Percentiles rank a stretch among this genome's conserved stretches.
phyloP scores from a whole-genome alignment of 2,113 vertebrate genomes.

The Noctilio leporinus region DNA sequence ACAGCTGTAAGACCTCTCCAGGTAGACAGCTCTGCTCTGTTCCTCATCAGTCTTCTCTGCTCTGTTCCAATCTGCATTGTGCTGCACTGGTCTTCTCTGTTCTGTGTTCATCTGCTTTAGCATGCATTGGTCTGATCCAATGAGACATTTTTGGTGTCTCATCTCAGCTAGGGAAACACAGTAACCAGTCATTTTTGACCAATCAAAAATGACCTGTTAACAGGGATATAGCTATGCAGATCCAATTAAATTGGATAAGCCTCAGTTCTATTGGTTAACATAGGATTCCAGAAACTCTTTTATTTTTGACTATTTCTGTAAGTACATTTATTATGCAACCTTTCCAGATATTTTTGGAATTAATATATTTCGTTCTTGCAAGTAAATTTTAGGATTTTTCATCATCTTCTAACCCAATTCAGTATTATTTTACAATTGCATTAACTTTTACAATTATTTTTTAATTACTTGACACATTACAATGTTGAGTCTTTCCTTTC shows the following conservation, averaged over 20 bases:
- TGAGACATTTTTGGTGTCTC: neutral
- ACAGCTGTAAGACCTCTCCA: neutral
- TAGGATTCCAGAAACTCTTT: neutral
- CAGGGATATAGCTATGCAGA: neutral
- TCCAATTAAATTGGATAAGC: neutral
- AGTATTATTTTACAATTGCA: neutral
- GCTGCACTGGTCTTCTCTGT: neutral
- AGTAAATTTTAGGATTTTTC: neutral
- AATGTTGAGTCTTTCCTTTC: neutral
- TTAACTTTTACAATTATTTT: neutral
- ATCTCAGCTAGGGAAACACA: neutral
- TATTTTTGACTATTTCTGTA: neutral
- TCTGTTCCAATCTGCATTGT: neutral
- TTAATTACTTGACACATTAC: neutral
- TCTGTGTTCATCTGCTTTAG: neutral
- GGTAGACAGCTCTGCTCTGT: neutral
- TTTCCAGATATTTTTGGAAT: conserved; percentile 2
- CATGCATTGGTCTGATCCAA: neutral
- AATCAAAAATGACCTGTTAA: neutral
- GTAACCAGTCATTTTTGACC: neutral
- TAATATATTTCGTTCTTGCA: neutral
- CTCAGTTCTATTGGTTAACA: neutral
- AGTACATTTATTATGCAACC: neutral
- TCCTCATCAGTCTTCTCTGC: neutral
- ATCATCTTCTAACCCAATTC: neutral